These are phyloP conservation scores for Amblyteles armatorius DNA, from an alignment of 2,888 invertebrate genomes.

Conservation along the genomic window DNA sequence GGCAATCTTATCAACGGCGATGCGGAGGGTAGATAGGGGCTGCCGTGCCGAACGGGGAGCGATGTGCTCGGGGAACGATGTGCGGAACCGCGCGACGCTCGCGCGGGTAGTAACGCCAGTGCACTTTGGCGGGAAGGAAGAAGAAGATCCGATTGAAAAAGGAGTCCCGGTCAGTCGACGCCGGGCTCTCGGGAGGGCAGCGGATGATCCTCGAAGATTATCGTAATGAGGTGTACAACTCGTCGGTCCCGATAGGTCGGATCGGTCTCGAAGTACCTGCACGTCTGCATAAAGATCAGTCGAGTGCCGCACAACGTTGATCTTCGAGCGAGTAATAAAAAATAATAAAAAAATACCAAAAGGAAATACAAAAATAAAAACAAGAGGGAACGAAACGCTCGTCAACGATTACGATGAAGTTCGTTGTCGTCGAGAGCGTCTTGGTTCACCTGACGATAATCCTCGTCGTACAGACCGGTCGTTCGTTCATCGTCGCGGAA, in stretches of 20 bases:
- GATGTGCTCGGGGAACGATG: constrained; percentile 14
- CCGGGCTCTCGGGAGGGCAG: constrained; percentile 53
- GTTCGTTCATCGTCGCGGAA: neutral
- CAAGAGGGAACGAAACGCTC: neutral
- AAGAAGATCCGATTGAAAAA: constrained; percentile 48
- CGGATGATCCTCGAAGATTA: constrained; percentile 47
- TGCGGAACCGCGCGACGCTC: constrained; percentile 47
- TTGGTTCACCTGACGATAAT: constrained; percentile 31
- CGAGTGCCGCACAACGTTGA: neutral
- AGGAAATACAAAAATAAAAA: neutral
- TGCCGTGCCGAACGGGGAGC: constrained; percentile 31
- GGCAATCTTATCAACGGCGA: constrained; percentile 62
- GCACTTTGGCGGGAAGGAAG: constrained; percentile 68
- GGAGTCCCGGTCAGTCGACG: constrained; percentile 54
- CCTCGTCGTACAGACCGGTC: neutral
- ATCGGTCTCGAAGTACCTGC: neutral
- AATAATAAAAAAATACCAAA: too few species aligned
- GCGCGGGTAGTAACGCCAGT: constrained; percentile 37
- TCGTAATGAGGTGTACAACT: constrained; percentile 23
- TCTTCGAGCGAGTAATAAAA: too few species aligned
- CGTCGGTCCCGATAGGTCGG: constrained; percentile 9
- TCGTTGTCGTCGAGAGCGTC: neutral
- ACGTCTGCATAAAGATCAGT: neutral
- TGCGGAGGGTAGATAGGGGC: constrained; percentile 48
- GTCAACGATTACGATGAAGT: constrained; percentile 26